Base-by-base conservation (phyloP, 2,888 invertebrate species). In the Chymomyza procnemis region DNA sequence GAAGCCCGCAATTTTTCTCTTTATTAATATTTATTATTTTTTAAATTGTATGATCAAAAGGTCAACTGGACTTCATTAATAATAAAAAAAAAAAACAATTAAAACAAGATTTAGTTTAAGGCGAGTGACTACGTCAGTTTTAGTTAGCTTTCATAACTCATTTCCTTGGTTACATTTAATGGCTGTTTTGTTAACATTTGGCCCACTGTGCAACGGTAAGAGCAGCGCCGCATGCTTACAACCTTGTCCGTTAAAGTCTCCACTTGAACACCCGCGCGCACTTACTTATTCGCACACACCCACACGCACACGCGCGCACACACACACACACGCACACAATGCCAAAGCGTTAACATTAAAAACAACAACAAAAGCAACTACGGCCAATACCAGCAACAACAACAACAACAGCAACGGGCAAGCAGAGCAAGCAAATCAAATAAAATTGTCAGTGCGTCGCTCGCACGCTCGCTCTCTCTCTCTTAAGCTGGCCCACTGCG, bases 161-260 rank as follows among this genome's bases (percentile, higher is more conserved):
- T n/a, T n/a, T n/a, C n/a, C n/a, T n/a, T n/a, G n/a, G n/a, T n/a
- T n/a, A n/a, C n/a, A n/a, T n/a, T n/a, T n/a, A n/a, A n/a, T n/a
- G n/a, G n/a, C n/a, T n/a, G n/a, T n/a, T n/a, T n/a, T n/a, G n/a
- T n/a, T n/a, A n/a, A n/a, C n/a, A n/a, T n/a, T n/a, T n/a, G n/a
- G n/a, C n/a, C n/a, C n/a, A n/a, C n/a, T n/a, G n/a, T 3, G 47
- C 47, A 4, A 1, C 48, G 50, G 50, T 50, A 19, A 41, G 34
- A 41, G 50, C 57, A 63, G 64, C 77, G 72, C 78, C 78, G 72
- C 78, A 75, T 69, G 80, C 80, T 82, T 85, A 85, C 80, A 81
- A 81, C 86, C 80, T 81, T 81, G 85, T 75, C 78, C 71, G 83
- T 82, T 85, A 85, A 72, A 69, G 64, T 69, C 72, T 64, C 57